Evolutionary conservation across 2,113 vertebrate species (phyloP).

Genomic region (Apodemus speciosus): DNA sequence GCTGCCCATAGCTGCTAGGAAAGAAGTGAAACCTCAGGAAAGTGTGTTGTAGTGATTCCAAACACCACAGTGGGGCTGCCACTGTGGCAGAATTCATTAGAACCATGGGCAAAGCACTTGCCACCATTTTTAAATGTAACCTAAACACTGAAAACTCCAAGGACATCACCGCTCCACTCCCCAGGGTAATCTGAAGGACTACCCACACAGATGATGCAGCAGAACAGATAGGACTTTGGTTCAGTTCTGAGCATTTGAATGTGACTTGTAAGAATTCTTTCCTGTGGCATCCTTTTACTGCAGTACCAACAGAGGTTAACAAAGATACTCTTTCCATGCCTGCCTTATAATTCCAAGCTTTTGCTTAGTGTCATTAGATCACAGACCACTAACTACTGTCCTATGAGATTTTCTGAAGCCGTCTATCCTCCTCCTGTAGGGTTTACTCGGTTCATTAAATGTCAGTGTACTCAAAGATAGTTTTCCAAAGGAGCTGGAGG

Average conservation of each 20-base stretch:
- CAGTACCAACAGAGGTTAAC: not conserved
- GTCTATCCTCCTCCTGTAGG: not conserved
- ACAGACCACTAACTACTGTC: not conserved
- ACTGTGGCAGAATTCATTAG: not conserved
- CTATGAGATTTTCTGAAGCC: not conserved
- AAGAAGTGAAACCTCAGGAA: constrained; percentile 21
- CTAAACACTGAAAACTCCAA: not conserved
- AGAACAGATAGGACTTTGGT: not conserved
- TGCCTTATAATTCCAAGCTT: not conserved
- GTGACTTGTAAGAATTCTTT: not conserved
- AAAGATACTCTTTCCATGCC: not conserved
- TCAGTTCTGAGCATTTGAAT: not conserved
- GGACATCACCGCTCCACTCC: fast-evolving
- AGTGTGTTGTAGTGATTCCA: not conserved
- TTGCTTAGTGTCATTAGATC: not conserved
- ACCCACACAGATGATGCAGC: not conserved
- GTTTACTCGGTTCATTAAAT: not conserved
- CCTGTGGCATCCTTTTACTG: not conserved
- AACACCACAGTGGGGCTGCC: not conserved
- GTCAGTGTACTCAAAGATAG: not conserved
- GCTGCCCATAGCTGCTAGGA: not conserved
- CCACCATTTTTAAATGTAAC: not conserved
- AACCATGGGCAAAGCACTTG: not conserved
- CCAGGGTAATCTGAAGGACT: not conserved
- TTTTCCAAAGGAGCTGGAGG: not conserved